Conservation (phyloP, 2,113 vertebrate genomes). For the Ovibos moschatus region DNA sequence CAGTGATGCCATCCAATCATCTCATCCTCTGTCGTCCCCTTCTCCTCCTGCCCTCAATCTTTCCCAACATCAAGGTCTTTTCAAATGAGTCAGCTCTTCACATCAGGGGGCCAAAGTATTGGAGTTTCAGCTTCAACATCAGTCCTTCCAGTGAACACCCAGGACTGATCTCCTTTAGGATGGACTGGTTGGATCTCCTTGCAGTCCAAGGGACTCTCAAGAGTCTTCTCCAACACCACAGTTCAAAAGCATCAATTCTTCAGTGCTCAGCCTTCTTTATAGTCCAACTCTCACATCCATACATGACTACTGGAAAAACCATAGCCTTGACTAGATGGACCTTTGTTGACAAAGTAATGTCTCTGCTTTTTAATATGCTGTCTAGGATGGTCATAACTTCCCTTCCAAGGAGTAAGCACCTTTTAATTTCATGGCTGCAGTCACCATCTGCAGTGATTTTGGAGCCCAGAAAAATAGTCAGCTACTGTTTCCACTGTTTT, state of each 20-base stretch:
- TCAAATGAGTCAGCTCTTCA: fast-evolving
- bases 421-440: not conserved
- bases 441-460: not conserved
- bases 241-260: too few species aligned
- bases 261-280: not conserved
- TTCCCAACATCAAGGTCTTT: not conserved
- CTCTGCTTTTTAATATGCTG: too few species aligned
- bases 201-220: too few species aligned
- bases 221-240: too few species aligned
- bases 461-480: not conserved
- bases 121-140: not conserved
- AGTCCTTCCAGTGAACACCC: not conserved
- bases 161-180: not conserved
- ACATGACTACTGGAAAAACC: too few species aligned
- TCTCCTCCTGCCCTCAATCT: not conserved
- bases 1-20: not conserved
- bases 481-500: not conserved
- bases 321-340: too few species aligned
- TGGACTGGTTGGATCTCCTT: not conserved
- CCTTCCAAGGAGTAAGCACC: not conserved
- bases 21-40: not conserved
- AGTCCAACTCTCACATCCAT: not conserved
- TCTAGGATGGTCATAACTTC: too few species aligned
- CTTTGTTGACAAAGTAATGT: too few species aligned
- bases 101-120: not conserved